Evolutionary conservation across 2,888 invertebrate genomes (phyloP).

Genomic region (Ennomos erosarius): DNA sequence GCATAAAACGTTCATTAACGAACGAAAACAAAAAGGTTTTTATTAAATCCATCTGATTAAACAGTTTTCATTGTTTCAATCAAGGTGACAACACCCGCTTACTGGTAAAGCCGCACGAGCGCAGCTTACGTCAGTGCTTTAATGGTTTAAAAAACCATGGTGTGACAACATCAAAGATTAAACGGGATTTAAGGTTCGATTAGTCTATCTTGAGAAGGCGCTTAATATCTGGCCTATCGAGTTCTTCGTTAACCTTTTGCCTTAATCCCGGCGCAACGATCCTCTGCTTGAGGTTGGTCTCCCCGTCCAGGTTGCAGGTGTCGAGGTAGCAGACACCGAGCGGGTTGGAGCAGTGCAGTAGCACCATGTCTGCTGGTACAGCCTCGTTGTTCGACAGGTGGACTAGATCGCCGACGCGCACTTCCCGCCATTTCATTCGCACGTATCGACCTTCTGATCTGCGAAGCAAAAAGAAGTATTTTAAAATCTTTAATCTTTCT

Average conservation of each 20-base stretch:
- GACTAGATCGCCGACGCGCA: slow-evolving; percentile 96
- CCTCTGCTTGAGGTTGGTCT: slow-evolving; percentile 97
- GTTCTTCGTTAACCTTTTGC: slow-evolving; percentile 84
- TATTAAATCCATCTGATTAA: slow-evolving; percentile 29
- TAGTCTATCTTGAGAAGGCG: no score
- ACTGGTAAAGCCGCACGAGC: slow-evolving; percentile 14
- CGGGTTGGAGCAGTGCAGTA: slow-evolving; percentile 94
- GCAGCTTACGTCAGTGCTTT: slow-evolving; percentile 1
- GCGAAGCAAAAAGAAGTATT: slow-evolving; percentile 47
- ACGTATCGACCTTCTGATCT: slow-evolving; percentile 93
- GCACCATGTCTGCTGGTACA: slow-evolving; percentile 97
- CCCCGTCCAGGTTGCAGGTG: slow-evolving; percentile 98
- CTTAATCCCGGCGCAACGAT: slow-evolving; percentile 92
- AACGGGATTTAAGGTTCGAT: no score
- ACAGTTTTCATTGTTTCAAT: slow-evolving; percentile 29
- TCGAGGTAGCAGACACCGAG: slow-evolving; percentile 97
- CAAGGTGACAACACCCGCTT: slow-evolving; percentile 22
- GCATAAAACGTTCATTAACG: slow-evolving; percentile 3
- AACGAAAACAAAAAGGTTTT: slow-evolving; percentile 19
- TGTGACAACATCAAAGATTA: no score
- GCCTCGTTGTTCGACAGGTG: slow-evolving; percentile 98
- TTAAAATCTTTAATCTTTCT: slow-evolving; percentile 34
- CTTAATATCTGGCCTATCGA: slow-evolving; percentile 9
- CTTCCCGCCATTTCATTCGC: slow-evolving; percentile 94
- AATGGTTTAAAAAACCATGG: no score